Evolutionary conservation across 2,113 vertebrate genomes (phyloP), one percentile per base, ranked within the genome.

Genomic region (Ceyx melanurus): DNA sequence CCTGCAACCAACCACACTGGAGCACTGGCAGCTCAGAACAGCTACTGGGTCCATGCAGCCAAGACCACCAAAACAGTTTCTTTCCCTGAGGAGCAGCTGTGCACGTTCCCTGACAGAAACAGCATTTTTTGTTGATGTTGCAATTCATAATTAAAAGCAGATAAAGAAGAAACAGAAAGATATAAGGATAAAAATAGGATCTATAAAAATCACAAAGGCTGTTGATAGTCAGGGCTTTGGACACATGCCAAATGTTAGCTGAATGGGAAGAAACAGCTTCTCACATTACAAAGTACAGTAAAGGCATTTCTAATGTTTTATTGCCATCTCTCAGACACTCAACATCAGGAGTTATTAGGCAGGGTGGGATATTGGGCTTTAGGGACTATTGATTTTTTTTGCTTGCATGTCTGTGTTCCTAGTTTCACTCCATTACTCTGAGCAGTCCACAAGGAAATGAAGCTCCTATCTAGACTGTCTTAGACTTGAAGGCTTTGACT

Each of bases 141-240:
- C 50, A 57, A 72, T 78, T 88, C 80, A 71, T 86, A 94, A 88
- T 10, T 86, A 53, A n/a, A 86, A 76, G 54, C 57, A 76, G 77
- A 94, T 58, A 86, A 94, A 90, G 70, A 15, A 92, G 62, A 78
- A 54, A 2, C 62, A 88, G 51, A 95, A 92, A 93, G 86, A 68
- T 62, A 66, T 8, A 25, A 22, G 31, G 77, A 90, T 94, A 95
- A 95, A 95, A 94, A 93, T 84, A 94, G 93, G 66, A 82, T 82
- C 50, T 57, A 8, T 42, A 89, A 81, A 73, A 89, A 95, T 84
- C 86, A 82, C 48, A 53, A 84, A 77, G 77, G 54, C 50, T 88
- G 86, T n/a, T 89, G 92, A 90, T 87, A 73, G 57, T 92, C 57
- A 40, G 54, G 88, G 85, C 65, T 91, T 42, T 83, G 86, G 86